Evolutionary conservation across 2,113 vertebrate species (phyloP).

Genomic region (Strigops habroptila): DNA sequence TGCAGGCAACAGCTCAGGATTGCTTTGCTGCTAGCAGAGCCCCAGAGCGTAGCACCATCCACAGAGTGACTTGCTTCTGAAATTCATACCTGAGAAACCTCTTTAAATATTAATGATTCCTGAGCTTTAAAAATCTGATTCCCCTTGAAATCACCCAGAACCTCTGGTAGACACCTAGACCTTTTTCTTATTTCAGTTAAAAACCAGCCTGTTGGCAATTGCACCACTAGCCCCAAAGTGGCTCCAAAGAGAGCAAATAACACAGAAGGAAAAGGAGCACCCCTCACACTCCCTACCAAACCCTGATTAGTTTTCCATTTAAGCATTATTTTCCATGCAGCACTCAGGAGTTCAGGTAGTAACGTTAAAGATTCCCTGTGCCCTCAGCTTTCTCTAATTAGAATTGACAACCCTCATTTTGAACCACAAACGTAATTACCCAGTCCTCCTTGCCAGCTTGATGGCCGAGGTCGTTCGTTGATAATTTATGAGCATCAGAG

Average conservation of each 20-base stretch:
- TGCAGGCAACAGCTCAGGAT: neutral
- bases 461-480: constrained; percentile 60
- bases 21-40: neutral
- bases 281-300: neutral
- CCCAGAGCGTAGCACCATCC: rapidly evolving
- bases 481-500: constrained; percentile 68
- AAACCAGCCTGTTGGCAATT: neutral
- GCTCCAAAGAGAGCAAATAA: neutral
- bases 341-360: neutral
- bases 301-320: constrained; percentile 28
- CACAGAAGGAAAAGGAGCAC: neutral
- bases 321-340: constrained; percentile 4
- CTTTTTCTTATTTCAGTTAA: neutral
- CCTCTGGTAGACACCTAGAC: rapidly evolving
- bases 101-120: neutral
- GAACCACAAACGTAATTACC: constrained; percentile 69
- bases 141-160: neutral
- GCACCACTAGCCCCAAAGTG: neutral
- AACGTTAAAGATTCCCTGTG: constrained; percentile 61
- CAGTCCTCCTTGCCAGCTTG: neutral
- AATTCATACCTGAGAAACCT: neutral
- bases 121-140: neutral
- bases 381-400: constrained; percentile 64
- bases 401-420: constrained; percentile 68
- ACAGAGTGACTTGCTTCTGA: neutral